Percentiles rank a stretch among this genome's conserved stretches.
Conservation (phyloP, 30 jellyfish, hydroid and myxozoan genomes). For the Cassiopea xamachana region DNA sequence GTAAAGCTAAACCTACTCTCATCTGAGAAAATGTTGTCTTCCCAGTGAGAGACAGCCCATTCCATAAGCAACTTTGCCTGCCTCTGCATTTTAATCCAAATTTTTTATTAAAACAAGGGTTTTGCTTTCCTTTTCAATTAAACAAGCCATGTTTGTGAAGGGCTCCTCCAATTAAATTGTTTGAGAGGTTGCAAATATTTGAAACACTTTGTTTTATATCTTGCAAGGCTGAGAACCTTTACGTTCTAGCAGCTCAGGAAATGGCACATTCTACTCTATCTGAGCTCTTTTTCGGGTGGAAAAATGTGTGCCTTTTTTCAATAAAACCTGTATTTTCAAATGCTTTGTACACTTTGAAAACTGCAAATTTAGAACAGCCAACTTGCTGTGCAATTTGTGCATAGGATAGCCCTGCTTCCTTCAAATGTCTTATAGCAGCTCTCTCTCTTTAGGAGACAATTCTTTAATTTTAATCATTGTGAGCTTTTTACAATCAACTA, state of each 20-base stretch:
- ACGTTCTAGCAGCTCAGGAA: background rate
- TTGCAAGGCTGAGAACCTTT: background rate
- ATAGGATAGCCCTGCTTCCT: background rate
- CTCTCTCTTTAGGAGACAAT: background rate
- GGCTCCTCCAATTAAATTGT: background rate
- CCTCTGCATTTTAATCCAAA: background rate
- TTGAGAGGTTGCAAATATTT: background rate
- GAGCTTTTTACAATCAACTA: background rate
- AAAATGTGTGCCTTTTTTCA: background rate
- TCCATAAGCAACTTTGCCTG: background rate
- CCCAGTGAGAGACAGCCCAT: background rate
- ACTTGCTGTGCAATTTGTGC: slow-evolving; percentile 2
- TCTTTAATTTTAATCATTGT: background rate
- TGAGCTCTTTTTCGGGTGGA: background rate
- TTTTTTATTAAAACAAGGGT: background rate
- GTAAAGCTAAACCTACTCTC: too few species aligned
- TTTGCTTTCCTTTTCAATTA: background rate
- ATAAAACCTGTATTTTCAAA: background rate
- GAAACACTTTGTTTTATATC: background rate
- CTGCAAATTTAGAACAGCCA: slow-evolving; percentile 3
- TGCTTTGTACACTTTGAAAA: background rate
- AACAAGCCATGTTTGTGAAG: background rate
- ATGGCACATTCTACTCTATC: background rate
- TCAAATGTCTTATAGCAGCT: background rate
- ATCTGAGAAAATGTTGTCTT: too few species aligned